A percentile compares a stretch with the other conserved stretches of the same genome.
These are phyloP conservation scores for Montipora sp. DNA, from an alignment of 64 coral and sea anemone genomes.

Conservation along the genomic window DNA sequence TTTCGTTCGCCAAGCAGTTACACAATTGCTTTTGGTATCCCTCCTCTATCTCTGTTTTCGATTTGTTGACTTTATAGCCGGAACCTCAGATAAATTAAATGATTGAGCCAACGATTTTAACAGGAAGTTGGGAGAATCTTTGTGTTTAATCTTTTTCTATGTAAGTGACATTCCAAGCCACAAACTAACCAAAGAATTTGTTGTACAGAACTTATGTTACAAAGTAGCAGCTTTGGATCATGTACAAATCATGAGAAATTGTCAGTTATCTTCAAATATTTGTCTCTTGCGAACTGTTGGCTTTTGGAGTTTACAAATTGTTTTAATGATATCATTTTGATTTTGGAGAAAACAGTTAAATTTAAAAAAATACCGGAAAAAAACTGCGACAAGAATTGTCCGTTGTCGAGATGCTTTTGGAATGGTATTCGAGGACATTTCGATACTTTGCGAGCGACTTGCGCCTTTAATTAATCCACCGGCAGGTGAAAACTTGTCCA, in stretches of 20 bases:
- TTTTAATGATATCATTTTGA: neutral
- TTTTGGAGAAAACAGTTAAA: neutral
- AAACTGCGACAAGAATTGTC: neutral
- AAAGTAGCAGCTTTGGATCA: neutral
- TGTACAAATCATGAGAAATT: neutral
- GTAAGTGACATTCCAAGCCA: neutral
- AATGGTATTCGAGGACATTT: neutral
- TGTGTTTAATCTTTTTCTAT: neutral
- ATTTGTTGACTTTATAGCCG: neutral
- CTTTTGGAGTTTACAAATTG: slow-evolving; percentile 14
- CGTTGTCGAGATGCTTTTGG: neutral
- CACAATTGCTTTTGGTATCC: neutral
- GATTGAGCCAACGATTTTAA: neutral
- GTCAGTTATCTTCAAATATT: neutral
- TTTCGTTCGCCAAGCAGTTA: neutral
- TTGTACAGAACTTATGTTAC: neutral
- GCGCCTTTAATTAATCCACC: neutral
- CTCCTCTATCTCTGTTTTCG: neutral
- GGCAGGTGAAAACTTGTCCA: slow-evolving; percentile 1
- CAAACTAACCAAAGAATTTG: neutral
- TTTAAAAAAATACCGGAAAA: neutral
- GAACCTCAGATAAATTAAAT: slow-evolving; percentile 5
- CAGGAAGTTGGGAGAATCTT: neutral
- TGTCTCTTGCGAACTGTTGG: neutral
- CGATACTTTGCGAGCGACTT: neutral